Evolutionary conservation across 2,113 vertebrate species (phyloP).

Genomic region (Diadophis punctatus): DNA sequence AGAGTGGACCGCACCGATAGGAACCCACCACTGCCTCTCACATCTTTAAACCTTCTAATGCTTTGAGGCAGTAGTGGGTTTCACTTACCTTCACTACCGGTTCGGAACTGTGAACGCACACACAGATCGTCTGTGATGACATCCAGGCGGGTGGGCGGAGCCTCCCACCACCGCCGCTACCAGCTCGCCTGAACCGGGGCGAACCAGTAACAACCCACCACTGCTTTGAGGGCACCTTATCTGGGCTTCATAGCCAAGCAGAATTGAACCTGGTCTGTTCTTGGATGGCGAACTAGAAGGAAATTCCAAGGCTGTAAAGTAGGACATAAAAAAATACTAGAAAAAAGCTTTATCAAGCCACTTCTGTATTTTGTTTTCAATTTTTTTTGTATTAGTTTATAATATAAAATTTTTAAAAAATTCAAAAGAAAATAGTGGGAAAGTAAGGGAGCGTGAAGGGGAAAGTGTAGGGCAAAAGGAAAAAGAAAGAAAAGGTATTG

Average conservation of each 20-base stretch:
- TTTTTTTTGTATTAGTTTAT: not conserved
- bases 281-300: not conserved
- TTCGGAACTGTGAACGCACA: too few species aligned
- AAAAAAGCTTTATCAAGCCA: not conserved
- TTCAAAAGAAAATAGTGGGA: not conserved
- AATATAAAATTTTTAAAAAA: not conserved
- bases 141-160: too few species aligned
- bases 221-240: not conserved
- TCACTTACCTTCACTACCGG: too few species aligned
- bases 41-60: not conserved
- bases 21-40: too few species aligned
- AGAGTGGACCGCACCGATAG: too few species aligned
- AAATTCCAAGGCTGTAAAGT: not conserved
- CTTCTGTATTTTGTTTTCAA: not conserved
- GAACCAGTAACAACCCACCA: too few species aligned
- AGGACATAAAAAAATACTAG: not conserved
- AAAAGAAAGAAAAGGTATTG: not conserved
- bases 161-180: too few species aligned
- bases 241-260: not conserved
- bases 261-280: not conserved
- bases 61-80: not conserved
- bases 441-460: not conserved
- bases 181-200: too few species aligned
- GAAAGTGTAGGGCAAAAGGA: not conserved
- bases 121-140: too few species aligned